A percentile compares a stretch with the other conserved stretches of the same genome.
These are phyloP conservation scores for Cydia fagiglandana DNA, from an alignment of 1,140 invertebrate genomes.

Conservation along the genomic window DNA sequence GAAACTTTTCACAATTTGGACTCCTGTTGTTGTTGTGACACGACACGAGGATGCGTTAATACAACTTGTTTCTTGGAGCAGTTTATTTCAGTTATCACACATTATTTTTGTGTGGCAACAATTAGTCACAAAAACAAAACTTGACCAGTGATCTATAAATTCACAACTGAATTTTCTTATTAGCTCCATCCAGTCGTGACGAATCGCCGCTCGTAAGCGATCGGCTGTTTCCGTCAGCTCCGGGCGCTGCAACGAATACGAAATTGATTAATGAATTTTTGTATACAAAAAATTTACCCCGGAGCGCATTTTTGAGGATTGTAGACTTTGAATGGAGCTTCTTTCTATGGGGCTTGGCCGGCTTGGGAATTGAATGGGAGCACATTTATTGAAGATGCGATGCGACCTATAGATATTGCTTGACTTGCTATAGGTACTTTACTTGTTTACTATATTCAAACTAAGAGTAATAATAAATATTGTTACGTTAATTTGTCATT, in stretches of 20 bases:
- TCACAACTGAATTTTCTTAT: slow-evolving; percentile 52
- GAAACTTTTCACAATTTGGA: no score
- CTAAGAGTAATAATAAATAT: no score
- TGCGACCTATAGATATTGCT: neutral
- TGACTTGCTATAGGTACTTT: neutral
- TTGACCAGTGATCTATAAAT: slow-evolving; percentile 39
- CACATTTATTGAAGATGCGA: neutral
- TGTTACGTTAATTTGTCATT: no score
- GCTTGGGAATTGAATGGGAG: neutral
- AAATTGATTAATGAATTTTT: slow-evolving; percentile 59
- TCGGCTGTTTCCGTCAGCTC: slow-evolving; percentile 43
- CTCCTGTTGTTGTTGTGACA: no score
- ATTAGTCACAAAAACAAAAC: slow-evolving; percentile 32
- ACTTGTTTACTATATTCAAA: no score
- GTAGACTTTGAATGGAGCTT: slow-evolving; percentile 32
- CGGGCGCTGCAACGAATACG: slow-evolving; percentile 44
- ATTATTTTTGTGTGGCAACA: no score
- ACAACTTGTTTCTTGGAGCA: no score
- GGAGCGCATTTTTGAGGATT: slow-evolving; percentile 44
- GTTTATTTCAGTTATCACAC: no score
- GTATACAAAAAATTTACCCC: slow-evolving; percentile 46
- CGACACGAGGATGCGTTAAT: no score
- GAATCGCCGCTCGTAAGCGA: slow-evolving; percentile 33
- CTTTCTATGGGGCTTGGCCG: slow-evolving; percentile 42
- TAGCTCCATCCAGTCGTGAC: slow-evolving; percentile 47